Conservation (phyloP, 2,888 invertebrate species). For the Lacanobia oleracea region DNA sequence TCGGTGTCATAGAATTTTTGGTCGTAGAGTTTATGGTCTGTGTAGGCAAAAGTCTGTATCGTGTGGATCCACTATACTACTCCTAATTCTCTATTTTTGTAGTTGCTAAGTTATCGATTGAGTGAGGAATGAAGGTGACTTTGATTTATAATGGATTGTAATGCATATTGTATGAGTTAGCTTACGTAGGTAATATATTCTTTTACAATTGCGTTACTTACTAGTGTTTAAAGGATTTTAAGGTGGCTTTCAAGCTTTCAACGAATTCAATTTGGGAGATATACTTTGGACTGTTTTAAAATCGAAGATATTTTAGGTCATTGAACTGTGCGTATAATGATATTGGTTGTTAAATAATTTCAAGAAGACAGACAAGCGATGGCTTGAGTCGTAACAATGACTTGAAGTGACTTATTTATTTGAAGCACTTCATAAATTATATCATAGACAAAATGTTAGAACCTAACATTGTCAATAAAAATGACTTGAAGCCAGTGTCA, state of each 20-base stretch:
- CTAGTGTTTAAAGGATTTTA: conserved; percentile 15
- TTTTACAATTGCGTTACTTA: conserved; percentile 9
- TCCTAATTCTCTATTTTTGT: not conserved
- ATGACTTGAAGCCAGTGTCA: conserved; percentile 6
- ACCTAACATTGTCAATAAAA: conserved; percentile 2
- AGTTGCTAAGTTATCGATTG: not conserved
- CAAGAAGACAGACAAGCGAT: not conserved
- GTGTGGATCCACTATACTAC: too few species aligned
- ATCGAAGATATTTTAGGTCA: conserved; percentile 4
- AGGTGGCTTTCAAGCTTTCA: not conserved
- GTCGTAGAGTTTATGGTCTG: too few species aligned
- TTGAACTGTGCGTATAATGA: not conserved
- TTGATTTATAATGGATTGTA: conserved; percentile 22
- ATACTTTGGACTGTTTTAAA: conserved; percentile 1
- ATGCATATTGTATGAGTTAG: conserved; percentile 30
- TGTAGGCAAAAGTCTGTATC: too few species aligned
- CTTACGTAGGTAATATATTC: conserved; percentile 4
- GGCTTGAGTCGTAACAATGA: not conserved
- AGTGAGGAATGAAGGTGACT: conserved; percentile 19
- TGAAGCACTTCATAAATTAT: not conserved
- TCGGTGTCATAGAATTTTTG: too few species aligned
- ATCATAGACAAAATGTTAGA: not conserved
- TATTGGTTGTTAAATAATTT: conserved; percentile 1
- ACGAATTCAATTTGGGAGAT: conserved; percentile 12
- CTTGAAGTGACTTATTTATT: conserved; percentile 3